A percentile compares a stretch with the other conserved stretches of the same genome.
Conservation (phyloP, 2,797 vertebrate species). For the Chaunax sp. region DNA sequence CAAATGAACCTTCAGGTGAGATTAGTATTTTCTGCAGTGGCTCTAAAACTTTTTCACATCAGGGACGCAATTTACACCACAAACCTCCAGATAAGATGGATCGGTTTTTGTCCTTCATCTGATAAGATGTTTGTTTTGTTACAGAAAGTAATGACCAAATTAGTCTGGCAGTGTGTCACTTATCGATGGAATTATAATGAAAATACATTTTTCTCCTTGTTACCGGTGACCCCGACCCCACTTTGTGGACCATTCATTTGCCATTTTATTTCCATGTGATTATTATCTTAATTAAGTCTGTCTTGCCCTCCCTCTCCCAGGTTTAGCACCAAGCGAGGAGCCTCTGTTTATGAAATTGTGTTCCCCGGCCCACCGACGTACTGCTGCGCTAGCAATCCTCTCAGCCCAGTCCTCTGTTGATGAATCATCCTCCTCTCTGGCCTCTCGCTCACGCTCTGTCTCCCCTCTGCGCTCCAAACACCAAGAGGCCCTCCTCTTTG, state of each 20-base stretch:
- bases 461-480: constrained; percentile 89
- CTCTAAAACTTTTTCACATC: no score
- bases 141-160: no score
- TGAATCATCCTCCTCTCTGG: constrained; percentile 85
- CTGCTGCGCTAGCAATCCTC: constrained; percentile 81
- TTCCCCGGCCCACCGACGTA: constrained; percentile 81
- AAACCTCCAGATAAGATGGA: not conserved
- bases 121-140: not conserved
- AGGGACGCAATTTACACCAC: not conserved
- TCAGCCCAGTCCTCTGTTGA: constrained; percentile 91
- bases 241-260: no score
- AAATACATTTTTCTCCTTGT: not conserved
- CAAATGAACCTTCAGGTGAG: constrained; percentile 68
- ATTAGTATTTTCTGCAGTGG: not conserved
- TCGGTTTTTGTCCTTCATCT: not conserved
- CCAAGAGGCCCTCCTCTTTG: constrained; percentile 89
- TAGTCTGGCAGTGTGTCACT: no score
- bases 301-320: constrained; percentile 27
- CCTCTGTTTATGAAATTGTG: constrained; percentile 87
- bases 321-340: constrained; percentile 69
- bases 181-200: no score
- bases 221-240: no score
- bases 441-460: constrained; percentile 88
- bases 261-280: not conserved
- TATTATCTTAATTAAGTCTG: constrained; percentile 44